Conservation (phyloP, 2,888 invertebrate species). For the Tuberolachnus salignus region DNA sequence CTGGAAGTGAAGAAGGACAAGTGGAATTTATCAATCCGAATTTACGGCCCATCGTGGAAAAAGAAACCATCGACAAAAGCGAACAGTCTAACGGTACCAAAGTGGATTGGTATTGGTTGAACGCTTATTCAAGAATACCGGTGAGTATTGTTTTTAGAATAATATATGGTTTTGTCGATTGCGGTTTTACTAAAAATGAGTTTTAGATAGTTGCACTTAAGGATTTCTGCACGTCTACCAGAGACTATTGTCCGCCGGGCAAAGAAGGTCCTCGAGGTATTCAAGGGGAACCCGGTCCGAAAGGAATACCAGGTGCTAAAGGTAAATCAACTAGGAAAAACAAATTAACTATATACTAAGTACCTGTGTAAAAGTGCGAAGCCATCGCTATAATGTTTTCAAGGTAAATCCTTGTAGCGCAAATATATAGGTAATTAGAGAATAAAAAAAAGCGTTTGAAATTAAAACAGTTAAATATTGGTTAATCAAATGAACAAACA, state of each 20-base stretch:
- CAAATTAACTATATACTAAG: not conserved
- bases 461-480: too few relatives aligned
- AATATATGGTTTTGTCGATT: not conserved
- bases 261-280: conserved; percentile 64
- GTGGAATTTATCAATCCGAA: conserved; percentile 80
- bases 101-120: conserved; percentile 83
- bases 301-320: conserved; percentile 69
- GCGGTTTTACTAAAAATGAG: conserved; percentile 57
- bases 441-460: too few relatives aligned
- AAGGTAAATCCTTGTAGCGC: too few relatives aligned
- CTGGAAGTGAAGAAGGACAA: conserved; percentile 63
- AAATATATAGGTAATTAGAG: too few relatives aligned
- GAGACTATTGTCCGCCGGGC: conserved; percentile 63
- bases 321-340: conserved; percentile 59
- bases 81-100: conserved; percentile 64
- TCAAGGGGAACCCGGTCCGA: conserved; percentile 72
- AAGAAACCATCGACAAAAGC: conserved; percentile 66
- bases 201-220: conserved; percentile 61
- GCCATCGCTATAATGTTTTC: too few relatives aligned
- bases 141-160: conserved; percentile 65
- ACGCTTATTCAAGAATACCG: conserved; percentile 84
- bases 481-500: too few relatives aligned
- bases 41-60: conserved; percentile 70
- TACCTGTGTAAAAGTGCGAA: too few relatives aligned
- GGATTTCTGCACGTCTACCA: conserved; percentile 61